These are phyloP conservation scores for Dioctria rufipes DNA, from an alignment of 2,888 invertebrate species.

Conservation along the genomic window DNA sequence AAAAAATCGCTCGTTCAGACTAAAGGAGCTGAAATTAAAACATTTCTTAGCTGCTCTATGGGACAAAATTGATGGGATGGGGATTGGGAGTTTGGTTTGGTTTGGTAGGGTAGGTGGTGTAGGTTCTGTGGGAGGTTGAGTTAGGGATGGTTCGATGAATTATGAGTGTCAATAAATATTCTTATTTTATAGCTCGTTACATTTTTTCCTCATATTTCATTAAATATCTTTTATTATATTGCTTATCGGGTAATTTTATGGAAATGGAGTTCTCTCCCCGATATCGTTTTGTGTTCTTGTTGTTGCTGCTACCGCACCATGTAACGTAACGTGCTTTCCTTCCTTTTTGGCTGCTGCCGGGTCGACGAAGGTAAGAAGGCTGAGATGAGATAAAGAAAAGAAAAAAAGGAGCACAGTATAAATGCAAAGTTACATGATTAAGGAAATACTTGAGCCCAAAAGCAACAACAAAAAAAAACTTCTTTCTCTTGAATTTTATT, in stretches of 20 bases:
- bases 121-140: not conserved
- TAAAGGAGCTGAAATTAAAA: slow-evolving; percentile 52
- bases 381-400: slow-evolving; percentile 12
- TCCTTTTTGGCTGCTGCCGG: not conserved
- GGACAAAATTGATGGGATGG: too few relatives aligned
- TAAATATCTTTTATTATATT: slow-evolving; percentile 60
- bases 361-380: slow-evolving; percentile 1
- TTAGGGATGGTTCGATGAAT: slow-evolving; percentile 61
- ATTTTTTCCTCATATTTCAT: slow-evolving; percentile 62
- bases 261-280: slow-evolving; percentile 55
- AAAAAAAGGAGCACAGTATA: not conserved
- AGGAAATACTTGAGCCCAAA: not conserved
- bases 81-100: too few relatives aligned
- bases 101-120: not conserved
- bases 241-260: slow-evolving; percentile 60
- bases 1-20: slow-evolving; percentile 6
- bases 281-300: not conserved
- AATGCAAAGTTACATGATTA: slow-evolving; percentile 30
- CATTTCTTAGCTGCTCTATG: slow-evolving; percentile 23
- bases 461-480: not conserved
- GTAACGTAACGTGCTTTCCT: too few relatives aligned
- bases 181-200: slow-evolving; percentile 64
- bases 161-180: slow-evolving; percentile 64
- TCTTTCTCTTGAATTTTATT: too few relatives aligned
- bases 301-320: not conserved